Base-by-base conservation (phyloP, 2,113 vertebrate species). In the Mastomys natalensis region DNA sequence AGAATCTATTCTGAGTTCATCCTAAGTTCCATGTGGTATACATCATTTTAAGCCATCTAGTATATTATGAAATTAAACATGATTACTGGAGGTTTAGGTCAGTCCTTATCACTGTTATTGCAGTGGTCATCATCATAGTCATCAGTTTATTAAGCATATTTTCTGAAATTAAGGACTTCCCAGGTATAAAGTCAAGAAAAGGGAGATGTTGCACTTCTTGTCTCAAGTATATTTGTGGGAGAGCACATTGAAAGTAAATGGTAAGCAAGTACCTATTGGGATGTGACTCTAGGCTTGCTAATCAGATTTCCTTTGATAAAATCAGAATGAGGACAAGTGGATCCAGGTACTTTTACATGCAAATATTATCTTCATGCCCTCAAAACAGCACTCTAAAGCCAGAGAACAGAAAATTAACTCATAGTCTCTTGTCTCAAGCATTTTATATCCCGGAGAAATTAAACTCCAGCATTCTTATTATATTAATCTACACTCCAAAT, bases 401-500 rank as follows among this genome's bases (percentile, higher is more conserved):
- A 94, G 96, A 94, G 96, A 95, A 95, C 92, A 95, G 90, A 97
- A 93, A 93, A 89, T 53, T n/a, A 87, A 97, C 81, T 96, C 81
- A 64, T 43, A 62, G 45, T 88, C 62, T 95, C 94, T 97, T 93
- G 80, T 97, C 92, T 98, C 80, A 96, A 97, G 77, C 58, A 95
- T 98, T 95, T 97, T 94, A 97, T 95, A 97, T 97, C 97, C 95
- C 85, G 91, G n/a, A 97, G 73, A 97, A 97, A 97, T 97, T 97
- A 97, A 89, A 96, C 93, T 97, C 82, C 43, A 95, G 74, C 95
- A 91, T 97, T 98, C 87, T 97, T 98, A 97, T 96, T 98, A 97
- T 98, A 95, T 97, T 97, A 98, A 98, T 98, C 96, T 96, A 89
- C 97, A 98, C 95, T 98, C 95, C 94, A 98, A 95, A 93, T 51